phyloP scores from a whole-genome alignment of 1,140 invertebrate species.

The Ceratosolen solmsi region DNA sequence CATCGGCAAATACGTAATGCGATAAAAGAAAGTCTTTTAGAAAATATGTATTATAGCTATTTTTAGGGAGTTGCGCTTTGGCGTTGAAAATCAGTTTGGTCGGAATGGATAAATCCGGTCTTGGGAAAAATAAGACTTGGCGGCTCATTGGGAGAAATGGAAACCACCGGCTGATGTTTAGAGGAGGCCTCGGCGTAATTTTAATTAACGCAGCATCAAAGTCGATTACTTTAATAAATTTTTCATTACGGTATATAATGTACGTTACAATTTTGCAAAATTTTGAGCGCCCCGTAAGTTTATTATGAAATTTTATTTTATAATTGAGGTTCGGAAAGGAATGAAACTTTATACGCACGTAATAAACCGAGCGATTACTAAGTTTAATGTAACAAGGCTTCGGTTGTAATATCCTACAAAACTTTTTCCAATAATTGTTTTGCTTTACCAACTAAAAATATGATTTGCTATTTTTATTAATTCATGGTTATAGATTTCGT shows the following conservation, averaged over 20 bases:
- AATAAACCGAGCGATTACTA: not conserved
- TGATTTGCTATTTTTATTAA: not conserved
- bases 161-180: not conserved
- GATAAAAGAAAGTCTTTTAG: not conserved
- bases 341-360: conserved; percentile 3
- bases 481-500: not conserved
- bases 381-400: not conserved
- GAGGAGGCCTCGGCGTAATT: not conserved
- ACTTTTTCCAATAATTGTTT: conserved; percentile 12
- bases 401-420: not conserved
- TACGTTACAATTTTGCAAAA: not conserved
- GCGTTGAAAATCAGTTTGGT: not conserved
- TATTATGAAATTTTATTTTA: not conserved
- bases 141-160: not conserved
- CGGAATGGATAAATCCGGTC: not conserved
- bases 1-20: not conserved
- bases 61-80: not conserved
- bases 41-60: not conserved
- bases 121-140: too few relatives aligned
- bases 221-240: not conserved
- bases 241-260: not conserved
- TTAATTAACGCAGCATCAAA: not conserved
- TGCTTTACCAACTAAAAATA: not conserved
- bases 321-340: not conserved
- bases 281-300: not conserved